These are phyloP conservation scores for Cyprinus carpio DNA, from an alignment of 2,113 vertebrate genomes.

Conservation along the genomic window DNA sequence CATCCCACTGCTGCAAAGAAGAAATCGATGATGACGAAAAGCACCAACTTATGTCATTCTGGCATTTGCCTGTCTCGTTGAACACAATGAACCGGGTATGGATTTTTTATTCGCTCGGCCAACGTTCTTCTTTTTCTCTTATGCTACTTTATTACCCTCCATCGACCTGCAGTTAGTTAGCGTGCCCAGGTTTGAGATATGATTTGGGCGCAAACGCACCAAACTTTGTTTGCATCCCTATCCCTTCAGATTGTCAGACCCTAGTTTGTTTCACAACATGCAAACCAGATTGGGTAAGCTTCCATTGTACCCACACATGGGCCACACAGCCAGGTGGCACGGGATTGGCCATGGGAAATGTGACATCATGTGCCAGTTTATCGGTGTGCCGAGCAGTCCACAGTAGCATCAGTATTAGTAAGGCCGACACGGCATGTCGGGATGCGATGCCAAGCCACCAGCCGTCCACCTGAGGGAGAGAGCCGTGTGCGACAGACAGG, in stretches of 20 bases:
- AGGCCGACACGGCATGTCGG: conserved; percentile 69
- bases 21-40: conserved; percentile 65
- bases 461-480: conserved; percentile 81
- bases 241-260: conserved; percentile 78
- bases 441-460: conserved; percentile 81
- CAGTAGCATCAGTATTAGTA: conserved; percentile 38
- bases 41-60: conserved; percentile 58
- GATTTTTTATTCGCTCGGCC: conserved; percentile 31
- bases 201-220: conserved; percentile 72
- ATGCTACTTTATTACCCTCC: conserved; percentile 65
- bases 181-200: conserved; percentile 65
- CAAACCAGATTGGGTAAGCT: conserved; percentile 52
- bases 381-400: conserved; percentile 49
- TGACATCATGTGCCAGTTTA: conserved; percentile 47
- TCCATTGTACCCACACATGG: conserved; percentile 19
- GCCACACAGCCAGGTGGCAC: conserved; percentile 60
- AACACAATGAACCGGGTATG: conserved; percentile 39
- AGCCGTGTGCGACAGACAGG: conserved; percentile 82
- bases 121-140: conserved; percentile 62
- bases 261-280: conserved; percentile 75
- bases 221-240: conserved; percentile 82
- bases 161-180: conserved; percentile 54
- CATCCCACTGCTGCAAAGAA: conserved; percentile 47
- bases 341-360: conserved; percentile 43
- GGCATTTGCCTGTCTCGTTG: conserved; percentile 39